Percentiles rank a stretch among this genome's conserved stretches.
These are phyloP conservation scores for Poliocrania exsul DNA, from an alignment of 2,797 vertebrate species.

Conservation along the genomic window DNA sequence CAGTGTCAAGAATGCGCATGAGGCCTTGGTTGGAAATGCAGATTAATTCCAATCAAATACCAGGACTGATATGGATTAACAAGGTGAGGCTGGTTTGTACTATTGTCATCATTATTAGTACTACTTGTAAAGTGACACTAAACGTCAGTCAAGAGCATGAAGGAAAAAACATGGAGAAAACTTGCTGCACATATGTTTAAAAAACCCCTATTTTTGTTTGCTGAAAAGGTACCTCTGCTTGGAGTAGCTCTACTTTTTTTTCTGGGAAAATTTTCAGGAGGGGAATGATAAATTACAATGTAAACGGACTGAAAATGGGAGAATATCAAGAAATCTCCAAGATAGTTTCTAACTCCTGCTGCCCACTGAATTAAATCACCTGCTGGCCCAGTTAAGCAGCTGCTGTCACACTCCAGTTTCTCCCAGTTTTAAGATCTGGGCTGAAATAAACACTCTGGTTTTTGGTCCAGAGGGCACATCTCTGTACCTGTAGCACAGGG, in stretches of 20 bases:
- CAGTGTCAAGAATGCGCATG: constrained; percentile 82
- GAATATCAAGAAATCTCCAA: not conserved
- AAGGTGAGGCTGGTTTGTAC: constrained; percentile 68
- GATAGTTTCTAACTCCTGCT: not conserved
- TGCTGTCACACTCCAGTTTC: not conserved
- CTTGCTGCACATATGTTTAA: not conserved
- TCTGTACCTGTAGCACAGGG: not conserved
- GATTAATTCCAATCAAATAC: constrained; percentile 80
- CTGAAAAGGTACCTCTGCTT: not conserved
- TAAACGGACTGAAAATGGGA: not conserved
- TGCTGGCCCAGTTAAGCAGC: not conserved
- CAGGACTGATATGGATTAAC: constrained; percentile 81
- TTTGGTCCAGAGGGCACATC: not conserved
- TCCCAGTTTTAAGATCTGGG: not conserved
- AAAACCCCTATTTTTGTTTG: not conserved
- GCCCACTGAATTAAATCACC: not conserved
- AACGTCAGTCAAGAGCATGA: not conserved
- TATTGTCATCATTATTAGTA: not conserved
- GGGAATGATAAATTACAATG: not conserved
- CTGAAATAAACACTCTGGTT: not conserved
- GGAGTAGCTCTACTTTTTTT: not conserved
- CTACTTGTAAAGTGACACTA: not conserved
- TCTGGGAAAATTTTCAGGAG: not conserved
- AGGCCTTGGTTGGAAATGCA: constrained; percentile 83
- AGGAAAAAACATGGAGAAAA: not conserved